Evolutionary conservation across 2,797 vertebrate species (phyloP), one percentile per base, ranked within the genome.

Genomic region (Ara ararauna): DNA sequence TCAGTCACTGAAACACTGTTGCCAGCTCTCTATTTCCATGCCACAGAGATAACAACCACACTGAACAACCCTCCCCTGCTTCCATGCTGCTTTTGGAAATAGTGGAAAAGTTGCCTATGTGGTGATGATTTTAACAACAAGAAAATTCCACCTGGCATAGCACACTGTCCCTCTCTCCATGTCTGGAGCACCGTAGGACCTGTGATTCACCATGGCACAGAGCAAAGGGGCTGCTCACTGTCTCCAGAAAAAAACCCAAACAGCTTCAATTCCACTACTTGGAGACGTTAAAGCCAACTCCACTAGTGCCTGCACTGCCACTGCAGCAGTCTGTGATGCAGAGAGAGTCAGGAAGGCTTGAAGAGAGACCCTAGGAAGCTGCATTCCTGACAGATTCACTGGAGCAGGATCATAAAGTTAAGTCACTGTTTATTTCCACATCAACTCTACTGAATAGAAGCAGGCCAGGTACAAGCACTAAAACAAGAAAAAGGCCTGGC

Each of bases 11-110:
- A 80, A 79, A 85, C 38, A 54, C 24, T 72, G 40, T 84, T 88
- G 77, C 73, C 85, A 93, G 71, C 54, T 84, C 22, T 86, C 48
- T 71, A 38, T 90, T 95, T 91, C 76, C 80, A 79, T 24, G 27
- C 60, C 74, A 90, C 38, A 64, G 71, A 79, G 83, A 82, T 71
- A 83, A 83, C 88, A 77, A 73, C 88, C 61, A 26, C 40, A n/a
- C 15, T 40, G 29, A 96, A 61, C 47, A 53, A 42, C 24, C 19
- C 36, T 84, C 36, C 51, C 40, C 38, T 76, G 60, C 72, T 68
- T 65, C 75, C 73, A 80, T 3, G 7, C 65, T 85, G 75, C 73
- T 60, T 60, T 60, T 11, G 58, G 58, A 60, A 18, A 26, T 17
- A 60, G 9, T 36, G 34, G 58, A 36, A 60, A 60, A 60, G 58